Percentiles rank a stretch among this genome's conserved stretches.
Evolutionary conservation across 2,888 invertebrate genomes (phyloP).

Genomic region (Pollenia labialis): DNA sequence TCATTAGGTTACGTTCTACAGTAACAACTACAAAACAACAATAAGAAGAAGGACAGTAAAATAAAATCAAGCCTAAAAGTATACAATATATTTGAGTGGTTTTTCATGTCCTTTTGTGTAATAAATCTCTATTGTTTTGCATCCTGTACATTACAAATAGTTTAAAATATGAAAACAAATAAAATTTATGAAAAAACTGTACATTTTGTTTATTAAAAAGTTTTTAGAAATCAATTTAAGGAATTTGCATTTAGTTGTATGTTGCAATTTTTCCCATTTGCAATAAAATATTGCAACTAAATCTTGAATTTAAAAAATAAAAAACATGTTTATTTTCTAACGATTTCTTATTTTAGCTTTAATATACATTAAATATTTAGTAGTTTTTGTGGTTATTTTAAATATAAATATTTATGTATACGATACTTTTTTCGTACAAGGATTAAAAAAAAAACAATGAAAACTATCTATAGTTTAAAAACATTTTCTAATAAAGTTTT

Average conservation of each 20-base stretch:
- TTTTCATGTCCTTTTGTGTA: conserved; percentile 68
- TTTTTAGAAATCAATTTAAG: conserved; percentile 51
- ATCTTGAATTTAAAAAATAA: neutral
- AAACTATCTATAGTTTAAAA: conserved; percentile 17
- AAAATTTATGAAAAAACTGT: conserved; percentile 62
- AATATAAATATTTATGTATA: neutral
- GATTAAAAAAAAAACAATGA: conserved; percentile 1
- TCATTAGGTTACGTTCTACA: conserved; percentile 19
- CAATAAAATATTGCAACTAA: conserved; percentile 45
- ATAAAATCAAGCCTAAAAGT: conserved; percentile 65
- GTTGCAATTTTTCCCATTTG: neutral
- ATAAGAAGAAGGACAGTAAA: neutral
- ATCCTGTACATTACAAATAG: conserved; percentile 46
- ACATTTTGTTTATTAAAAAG: conserved; percentile 63
- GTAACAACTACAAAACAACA: conserved; percentile 24
- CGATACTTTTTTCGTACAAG: neutral
- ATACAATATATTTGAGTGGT: conserved; percentile 69
- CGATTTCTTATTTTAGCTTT: conserved; percentile 9
- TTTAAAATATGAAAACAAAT: conserved; percentile 48
- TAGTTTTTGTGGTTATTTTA: neutral
- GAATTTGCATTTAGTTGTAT: conserved; percentile 33
- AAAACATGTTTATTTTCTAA: conserved; percentile 8
- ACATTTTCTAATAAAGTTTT: conserved; percentile 43
- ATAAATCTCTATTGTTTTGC: conserved; percentile 59
- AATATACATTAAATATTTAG: conserved; percentile 20